These are phyloP conservation scores for Campaea margaritaria DNA, from an alignment of 2,888 invertebrate genomes.

Conservation along the genomic window DNA sequence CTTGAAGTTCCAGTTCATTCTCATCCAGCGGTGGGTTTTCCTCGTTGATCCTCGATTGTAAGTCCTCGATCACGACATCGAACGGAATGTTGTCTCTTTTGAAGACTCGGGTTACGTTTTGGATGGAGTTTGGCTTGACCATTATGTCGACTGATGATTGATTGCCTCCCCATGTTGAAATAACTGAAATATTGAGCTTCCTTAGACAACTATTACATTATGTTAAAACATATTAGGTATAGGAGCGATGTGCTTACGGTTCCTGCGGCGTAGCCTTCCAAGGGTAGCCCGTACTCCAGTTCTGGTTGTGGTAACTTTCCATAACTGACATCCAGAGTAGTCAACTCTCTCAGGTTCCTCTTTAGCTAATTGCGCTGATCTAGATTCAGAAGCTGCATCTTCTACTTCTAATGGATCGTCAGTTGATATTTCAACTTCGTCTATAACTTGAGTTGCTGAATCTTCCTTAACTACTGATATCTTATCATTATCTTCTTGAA, in stretches of 20 bases:
- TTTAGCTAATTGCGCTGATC: constrained; percentile 44
- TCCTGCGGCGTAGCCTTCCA: constrained; percentile 66
- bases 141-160: constrained; percentile 88
- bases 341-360: constrained; percentile 75
- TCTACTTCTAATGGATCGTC: constrained; percentile 39
- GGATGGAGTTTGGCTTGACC: constrained; percentile 87
- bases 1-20: constrained; percentile 88
- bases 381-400: constrained; percentile 35
- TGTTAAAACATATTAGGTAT: background rate
- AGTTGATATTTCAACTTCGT: constrained; percentile 43
- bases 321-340: constrained; percentile 91
- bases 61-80: constrained; percentile 90
- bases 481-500: constrained; percentile 39
- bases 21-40: constrained; percentile 91
- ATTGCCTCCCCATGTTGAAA: constrained; percentile 88
- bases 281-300: constrained; percentile 69
- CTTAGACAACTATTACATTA: background rate
- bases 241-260: constrained; percentile 61
- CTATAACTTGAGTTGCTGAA: constrained; percentile 38
- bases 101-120: constrained; percentile 87
- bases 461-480: constrained; percentile 40
- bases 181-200: constrained; percentile 68
- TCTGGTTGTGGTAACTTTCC: constrained; percentile 87
- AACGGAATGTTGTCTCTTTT: constrained; percentile 87
- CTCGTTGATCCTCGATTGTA: constrained; percentile 91